Evolutionary conservation across 2,113 vertebrate species (phyloP), one percentile per base, ranked within the genome.

Genomic region (Clarias gariepinus): DNA sequence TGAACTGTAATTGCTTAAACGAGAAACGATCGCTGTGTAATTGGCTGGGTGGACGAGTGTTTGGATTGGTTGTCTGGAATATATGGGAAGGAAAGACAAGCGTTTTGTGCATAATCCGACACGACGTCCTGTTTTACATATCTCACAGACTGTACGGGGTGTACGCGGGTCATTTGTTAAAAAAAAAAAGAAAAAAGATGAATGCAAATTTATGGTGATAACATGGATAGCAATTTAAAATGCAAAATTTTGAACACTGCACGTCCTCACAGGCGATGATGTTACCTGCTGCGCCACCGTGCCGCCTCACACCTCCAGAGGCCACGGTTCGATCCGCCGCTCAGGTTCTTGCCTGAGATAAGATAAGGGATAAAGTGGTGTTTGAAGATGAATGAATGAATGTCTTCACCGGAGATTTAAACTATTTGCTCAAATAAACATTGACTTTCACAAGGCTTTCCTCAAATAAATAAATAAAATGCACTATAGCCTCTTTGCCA

Each of bases 31-130:
- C 88, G 90, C 93, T 93, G 92, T 91, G 87, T 92, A 93, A 95
- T 93, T 93, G 92, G 92, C 91, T 92, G 92, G 92, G 92, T 91
- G 92, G 89, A 91, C 90, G 91, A 93, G 90, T 92, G 88, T 92
- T 91, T 89, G 88, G 93, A 92, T 93, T 94, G 94, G 91, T 92
- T 92, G 89, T 93, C 87, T 92, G 74, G 81, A 66, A 85, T 79
- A 85, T 66, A 77, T 15, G n/a, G 90, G 88, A 78, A 90, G 88
- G 90, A 92, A 86, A 92, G 89, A 92, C 92, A 91, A 88, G 85
- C 58, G 84, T 91, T 89, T 90, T 93, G 91, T 93, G 91, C 92
- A 94, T 93, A 90, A 91, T 87, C 91, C 88, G 85, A 91, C 66
- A 88, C 91, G 84, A 92, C 87, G 90, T 89, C 86, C 88, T 91